phyloP scores from a whole-genome alignment of 2,113 vertebrate genomes.

The Myodes glareolus region DNA sequence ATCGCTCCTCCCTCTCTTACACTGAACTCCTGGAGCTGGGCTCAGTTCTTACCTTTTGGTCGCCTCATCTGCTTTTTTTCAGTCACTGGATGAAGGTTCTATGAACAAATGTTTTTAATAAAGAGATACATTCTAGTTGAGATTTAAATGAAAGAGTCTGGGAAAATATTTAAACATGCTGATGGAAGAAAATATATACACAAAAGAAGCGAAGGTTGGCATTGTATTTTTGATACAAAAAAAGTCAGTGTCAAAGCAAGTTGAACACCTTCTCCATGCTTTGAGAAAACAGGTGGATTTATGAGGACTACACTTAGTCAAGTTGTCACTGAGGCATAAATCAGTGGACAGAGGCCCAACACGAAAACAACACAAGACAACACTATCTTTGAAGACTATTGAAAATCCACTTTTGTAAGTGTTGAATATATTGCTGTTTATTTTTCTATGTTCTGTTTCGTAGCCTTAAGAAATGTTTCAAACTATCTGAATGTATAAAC shows the following conservation, averaged over 20 bases:
- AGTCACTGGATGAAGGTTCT: too few species aligned
- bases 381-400: background rate
- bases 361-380: conserved; percentile 60
- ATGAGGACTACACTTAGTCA: conserved; percentile 37
- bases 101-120: background rate
- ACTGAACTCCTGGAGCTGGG: too few species aligned
- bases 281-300: conserved; percentile 50
- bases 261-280: background rate
- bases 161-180: background rate
- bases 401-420: conserved; percentile 79
- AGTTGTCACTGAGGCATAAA: conserved; percentile 43
- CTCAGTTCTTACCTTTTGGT: too few species aligned
- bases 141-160: background rate
- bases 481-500: conserved; percentile 83
- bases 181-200: conserved; percentile 30
- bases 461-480: conserved; percentile 84
- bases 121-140: background rate
- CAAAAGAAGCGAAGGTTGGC: background rate
- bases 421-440: conserved; percentile 84
- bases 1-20: too few species aligned
- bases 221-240: background rate
- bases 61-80: too few species aligned
- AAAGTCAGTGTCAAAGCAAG: background rate
- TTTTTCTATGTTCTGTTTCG: conserved; percentile 85
- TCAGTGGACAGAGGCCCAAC: conserved; percentile 51